Base-by-base conservation (phyloP, 2,113 vertebrate species). In the Ancistrus triradiatus region DNA sequence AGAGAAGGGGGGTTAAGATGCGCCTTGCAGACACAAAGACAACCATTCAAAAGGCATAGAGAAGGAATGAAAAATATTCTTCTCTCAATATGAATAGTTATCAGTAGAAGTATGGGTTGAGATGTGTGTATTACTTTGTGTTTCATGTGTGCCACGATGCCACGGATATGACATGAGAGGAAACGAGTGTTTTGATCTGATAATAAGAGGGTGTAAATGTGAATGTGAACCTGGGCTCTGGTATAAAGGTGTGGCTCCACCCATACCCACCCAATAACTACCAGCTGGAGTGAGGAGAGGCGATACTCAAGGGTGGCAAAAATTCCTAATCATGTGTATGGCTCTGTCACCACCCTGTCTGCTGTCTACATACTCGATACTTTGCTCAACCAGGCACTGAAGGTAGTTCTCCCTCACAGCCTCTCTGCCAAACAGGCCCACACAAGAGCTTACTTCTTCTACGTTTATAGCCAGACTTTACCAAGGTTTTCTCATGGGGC, bases 11-110 rank as follows among this genome's bases (percentile, higher is more conserved):
- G 69, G 73, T 85, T 87, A 85, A 85, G 82, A 86, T 81, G 84
- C 80, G 72, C 81, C 75, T 79, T 82, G 78, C 83, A 83, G 83
- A 88, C 86, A 88, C 86, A 89, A 89, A 89, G 87, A 78, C 86
- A 81, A 85, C n/a, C 84, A 89, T 89, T 89, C 86, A 89, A 85
- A n/a, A 74, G 81, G 19, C 82, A 80, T 75, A 46, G 64, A 64
- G 73, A 64, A 88, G 87, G 87, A 88, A 89, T 87, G 86, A 81
- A 88, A 89, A 87, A 87, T 81, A 85, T 87, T 88, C 84, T 84
- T 65, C 74, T 85, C 83, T 83, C 84, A 85, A 85, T 81, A 84
- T 68, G 80, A 79, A 82, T 74, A 77, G 78, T 82, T 75, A 69
- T 70, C 76, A 76, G 69, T 72, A 80, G 75, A 40, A 60, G 44